Evolutionary conservation across 1,140 invertebrate genomes (phyloP).

Genomic region (Sweltsa coloradensis): DNA sequence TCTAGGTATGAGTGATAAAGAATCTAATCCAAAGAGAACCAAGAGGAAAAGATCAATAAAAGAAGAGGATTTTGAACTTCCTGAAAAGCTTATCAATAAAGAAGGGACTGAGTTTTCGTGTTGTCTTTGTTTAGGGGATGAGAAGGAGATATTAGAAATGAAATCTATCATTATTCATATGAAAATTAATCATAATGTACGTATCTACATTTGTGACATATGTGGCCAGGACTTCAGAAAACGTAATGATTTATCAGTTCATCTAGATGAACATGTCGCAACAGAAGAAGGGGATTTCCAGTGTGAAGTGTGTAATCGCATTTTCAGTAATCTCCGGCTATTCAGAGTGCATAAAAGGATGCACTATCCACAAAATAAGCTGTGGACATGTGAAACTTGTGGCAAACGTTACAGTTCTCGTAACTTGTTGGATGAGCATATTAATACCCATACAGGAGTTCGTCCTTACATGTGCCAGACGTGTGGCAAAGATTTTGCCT

Average conservation of each 20-base stretch:
- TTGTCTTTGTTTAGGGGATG: constrained; percentile 37
- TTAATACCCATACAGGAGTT: constrained; percentile 52
- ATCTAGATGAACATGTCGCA: constrained; percentile 51
- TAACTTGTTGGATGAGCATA: constrained; percentile 54
- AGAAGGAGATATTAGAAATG: constrained; percentile 35
- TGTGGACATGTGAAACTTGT: constrained; percentile 48
- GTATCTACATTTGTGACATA: constrained; percentile 56
- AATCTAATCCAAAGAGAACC: not conserved
- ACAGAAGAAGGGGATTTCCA: constrained; percentile 46
- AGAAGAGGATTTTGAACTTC: constrained; percentile 1
- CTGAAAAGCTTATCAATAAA: constrained; percentile 16
- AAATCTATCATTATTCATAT: constrained; percentile 47
- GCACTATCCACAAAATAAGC: constrained; percentile 46
- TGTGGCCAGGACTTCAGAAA: constrained; percentile 52
- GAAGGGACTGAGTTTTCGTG: constrained; percentile 42
- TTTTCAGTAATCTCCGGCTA: constrained; percentile 45
- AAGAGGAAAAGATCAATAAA: not conserved
- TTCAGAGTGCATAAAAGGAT: constrained; percentile 48
- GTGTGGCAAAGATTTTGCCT: constrained; percentile 61
- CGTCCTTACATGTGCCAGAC: constrained; percentile 49
- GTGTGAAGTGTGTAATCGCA: constrained; percentile 49
- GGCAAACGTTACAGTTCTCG: constrained; percentile 51
- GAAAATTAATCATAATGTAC: constrained; percentile 40
- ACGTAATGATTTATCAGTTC: constrained; percentile 44
- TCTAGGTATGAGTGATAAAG: not conserved